phyloP scores from a whole-genome alignment of 2,888 invertebrate genomes.

The Meganola albula region DNA sequence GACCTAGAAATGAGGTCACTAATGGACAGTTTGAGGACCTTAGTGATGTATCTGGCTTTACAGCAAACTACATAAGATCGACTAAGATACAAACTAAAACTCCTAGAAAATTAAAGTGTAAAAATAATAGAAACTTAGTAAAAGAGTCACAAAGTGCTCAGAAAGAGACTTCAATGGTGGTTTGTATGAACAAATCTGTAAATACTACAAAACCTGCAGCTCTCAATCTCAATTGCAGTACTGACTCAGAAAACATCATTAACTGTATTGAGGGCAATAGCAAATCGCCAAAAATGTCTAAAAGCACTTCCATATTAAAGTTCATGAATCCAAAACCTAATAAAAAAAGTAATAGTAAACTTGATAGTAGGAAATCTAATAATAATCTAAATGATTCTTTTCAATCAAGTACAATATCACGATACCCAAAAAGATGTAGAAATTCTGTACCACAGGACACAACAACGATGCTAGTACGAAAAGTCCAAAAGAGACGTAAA shows the following conservation, averaged over 20 bases:
- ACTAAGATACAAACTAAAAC: conserved; percentile 61
- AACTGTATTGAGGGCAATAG: conserved; percentile 50
- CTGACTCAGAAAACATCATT: conserved; percentile 58
- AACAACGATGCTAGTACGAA: conserved; percentile 5
- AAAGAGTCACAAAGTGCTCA: conserved; percentile 40
- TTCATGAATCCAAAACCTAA: conserved; percentile 43
- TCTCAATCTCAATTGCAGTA: conserved; percentile 53
- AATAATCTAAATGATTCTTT: conserved; percentile 46
- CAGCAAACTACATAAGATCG: conserved; percentile 69
- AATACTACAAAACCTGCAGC: conserved; percentile 37
- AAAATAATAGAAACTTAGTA: conserved; percentile 43
- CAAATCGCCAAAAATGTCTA: conserved; percentile 38
- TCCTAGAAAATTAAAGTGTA: conserved; percentile 48
- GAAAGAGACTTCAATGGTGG: conserved; percentile 39
- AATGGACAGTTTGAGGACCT: conserved; percentile 64
- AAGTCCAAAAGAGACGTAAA: conserved; percentile 27
- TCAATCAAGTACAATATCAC: conserved; percentile 47
- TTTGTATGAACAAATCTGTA: conserved; percentile 53
- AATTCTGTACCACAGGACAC: conserved; percentile 25
- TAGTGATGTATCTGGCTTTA: conserved; percentile 70
- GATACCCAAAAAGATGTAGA: conserved; percentile 56
- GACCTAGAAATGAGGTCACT: conserved; percentile 27
- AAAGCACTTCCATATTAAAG: conserved; percentile 54
- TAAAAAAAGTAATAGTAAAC: conserved; percentile 9
- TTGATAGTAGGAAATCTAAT: conserved; percentile 20